Conservation (phyloP, 2,113 vertebrate species). For the Rhipidura dahli region DNA sequence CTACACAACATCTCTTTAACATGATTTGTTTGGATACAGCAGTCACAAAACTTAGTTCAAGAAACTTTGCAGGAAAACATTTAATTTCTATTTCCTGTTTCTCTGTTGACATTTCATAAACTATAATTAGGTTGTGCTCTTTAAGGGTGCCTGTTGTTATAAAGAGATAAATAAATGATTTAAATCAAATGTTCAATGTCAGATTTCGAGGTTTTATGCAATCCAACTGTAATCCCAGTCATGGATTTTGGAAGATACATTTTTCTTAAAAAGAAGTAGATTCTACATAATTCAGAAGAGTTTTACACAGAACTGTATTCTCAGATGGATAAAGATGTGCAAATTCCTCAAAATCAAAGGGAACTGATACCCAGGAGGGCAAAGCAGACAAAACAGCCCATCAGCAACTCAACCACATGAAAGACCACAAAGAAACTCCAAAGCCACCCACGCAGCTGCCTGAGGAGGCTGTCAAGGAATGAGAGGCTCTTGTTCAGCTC, state of each 20-base stretch:
- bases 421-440: conserved; percentile 48
- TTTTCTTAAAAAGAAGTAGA: conserved; percentile 43
- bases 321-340: conserved; percentile 55
- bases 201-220: neutral
- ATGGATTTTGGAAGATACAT: neutral
- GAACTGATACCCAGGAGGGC: conserved; percentile 52
- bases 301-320: conserved; percentile 53
- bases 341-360: conserved; percentile 63
- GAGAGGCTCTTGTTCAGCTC: conserved; percentile 43
- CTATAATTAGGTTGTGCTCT: neutral
- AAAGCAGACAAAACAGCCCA: conserved; percentile 63
- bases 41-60: neutral
- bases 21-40: neutral
- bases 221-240: neutral
- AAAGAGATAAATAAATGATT: neutral
- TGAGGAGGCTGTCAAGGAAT: conserved; percentile 59
- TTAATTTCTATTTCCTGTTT: neutral
- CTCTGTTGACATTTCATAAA: neutral
- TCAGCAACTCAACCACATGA: conserved; percentile 70
- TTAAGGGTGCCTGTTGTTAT: neutral
- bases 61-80: neutral
- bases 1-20: neutral
- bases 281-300: conserved; percentile 47
- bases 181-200: neutral
- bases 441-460: conserved; percentile 63